A percentile compares a stretch with the other conserved stretches of the same genome.
phyloP scores from a whole-genome alignment of 2,888 invertebrate genomes.

The Ametastegia equiseti region DNA sequence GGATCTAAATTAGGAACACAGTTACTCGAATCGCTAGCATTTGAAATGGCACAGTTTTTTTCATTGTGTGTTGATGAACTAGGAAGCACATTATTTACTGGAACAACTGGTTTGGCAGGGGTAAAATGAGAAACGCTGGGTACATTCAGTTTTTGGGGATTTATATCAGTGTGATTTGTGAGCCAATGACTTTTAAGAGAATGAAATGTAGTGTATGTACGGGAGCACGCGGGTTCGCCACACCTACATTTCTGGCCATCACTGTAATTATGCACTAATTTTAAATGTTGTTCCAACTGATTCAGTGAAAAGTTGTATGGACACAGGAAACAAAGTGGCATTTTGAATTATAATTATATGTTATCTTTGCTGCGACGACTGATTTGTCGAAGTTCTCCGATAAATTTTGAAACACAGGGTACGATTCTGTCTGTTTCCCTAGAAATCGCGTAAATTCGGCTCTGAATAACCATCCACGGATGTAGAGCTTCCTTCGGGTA shows the following conservation, averaged over 20 bases:
- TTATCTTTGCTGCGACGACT: not conserved
- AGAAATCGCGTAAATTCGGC: conserved; percentile 47
- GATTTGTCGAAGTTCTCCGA: conserved; percentile 42
- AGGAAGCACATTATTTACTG: not conserved
- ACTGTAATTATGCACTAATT: conserved; percentile 2
- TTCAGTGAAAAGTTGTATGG: not conserved
- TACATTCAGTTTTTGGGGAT: not conserved
- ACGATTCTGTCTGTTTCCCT: conserved; percentile 45
- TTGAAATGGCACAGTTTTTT: not conserved
- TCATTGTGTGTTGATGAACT: not conserved
- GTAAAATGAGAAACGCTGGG: conserved; percentile 9
- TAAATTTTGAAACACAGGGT: conserved; percentile 46
- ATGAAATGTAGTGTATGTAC: conserved; percentile 6
- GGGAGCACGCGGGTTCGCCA: not conserved
- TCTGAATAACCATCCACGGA: conserved; percentile 52
- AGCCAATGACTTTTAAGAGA: conserved; percentile 22
- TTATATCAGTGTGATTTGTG: conserved; percentile 9
- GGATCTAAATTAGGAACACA: not conserved
- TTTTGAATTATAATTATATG: not conserved
- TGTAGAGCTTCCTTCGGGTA: conserved; percentile 51
- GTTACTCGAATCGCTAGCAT: not conserved
- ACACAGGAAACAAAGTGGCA: conserved; percentile 18
- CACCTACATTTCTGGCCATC: not conserved
- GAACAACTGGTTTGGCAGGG: not conserved
- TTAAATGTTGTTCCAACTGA: conserved; percentile 11